Percentiles rank a stretch among this genome's conserved stretches.
These are phyloP conservation scores for Thecocarcelia acutangulata DNA, from an alignment of 2,888 invertebrate genomes.

Conservation along the genomic window DNA sequence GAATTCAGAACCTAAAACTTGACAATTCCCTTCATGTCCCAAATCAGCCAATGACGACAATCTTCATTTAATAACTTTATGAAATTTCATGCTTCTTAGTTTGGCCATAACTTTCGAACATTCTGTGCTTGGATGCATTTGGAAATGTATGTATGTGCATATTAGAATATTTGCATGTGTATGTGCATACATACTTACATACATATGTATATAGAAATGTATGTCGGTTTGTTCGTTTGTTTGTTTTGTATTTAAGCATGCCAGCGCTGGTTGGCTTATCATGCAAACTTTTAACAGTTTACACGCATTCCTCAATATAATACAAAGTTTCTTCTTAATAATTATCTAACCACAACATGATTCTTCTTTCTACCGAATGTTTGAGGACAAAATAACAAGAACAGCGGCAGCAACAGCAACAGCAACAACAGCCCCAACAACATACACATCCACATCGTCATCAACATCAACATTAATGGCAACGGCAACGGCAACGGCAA, in stretches of 20 bases:
- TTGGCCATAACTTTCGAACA: conserved; percentile 22
- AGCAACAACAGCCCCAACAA: conserved; percentile 7
- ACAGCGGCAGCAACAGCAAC: conserved; percentile 9
- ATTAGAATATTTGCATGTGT: background rate
- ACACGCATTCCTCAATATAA: conserved; percentile 65
- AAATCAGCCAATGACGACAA: conserved; percentile 31
- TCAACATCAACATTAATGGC: conserved; percentile 16
- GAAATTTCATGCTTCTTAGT: background rate
- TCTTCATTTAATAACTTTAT: background rate
- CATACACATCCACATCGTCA: background rate
- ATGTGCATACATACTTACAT: background rate
- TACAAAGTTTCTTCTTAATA: conserved; percentile 59
- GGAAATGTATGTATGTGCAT: background rate
- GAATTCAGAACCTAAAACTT: background rate
- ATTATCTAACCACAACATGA: conserved; percentile 57
- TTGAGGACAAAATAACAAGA: conserved; percentile 57
- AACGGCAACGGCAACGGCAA: conserved; percentile 44
- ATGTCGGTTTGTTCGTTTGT: no score
- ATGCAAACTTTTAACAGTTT: conserved; percentile 68
- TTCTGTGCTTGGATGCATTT: conserved; percentile 26
- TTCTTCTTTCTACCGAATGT: conserved; percentile 26
- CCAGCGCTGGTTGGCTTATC: conserved; percentile 58
- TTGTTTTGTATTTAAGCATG: conserved; percentile 16
- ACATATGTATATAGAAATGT: background rate
- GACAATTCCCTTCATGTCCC: background rate